Evolutionary conservation across 2,113 vertebrate species (phyloP).

Genomic region (Nestor notabilis): DNA sequence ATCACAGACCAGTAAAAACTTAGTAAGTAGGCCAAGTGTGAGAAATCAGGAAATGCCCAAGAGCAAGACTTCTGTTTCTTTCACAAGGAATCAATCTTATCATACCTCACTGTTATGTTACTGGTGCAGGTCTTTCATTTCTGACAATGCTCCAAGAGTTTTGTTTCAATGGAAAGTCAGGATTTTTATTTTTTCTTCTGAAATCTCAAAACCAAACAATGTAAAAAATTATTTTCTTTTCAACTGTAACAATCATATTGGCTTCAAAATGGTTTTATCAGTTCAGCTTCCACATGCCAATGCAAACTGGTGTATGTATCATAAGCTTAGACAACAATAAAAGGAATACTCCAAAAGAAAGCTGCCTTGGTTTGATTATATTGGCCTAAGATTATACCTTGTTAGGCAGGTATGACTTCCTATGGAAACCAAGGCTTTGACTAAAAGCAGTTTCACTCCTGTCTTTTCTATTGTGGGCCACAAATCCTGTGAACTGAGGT

Average conservation of each 20-base stretch:
- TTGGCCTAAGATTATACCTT: background rate
- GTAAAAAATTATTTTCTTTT: background rate
- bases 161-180: background rate
- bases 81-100: background rate
- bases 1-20: background rate
- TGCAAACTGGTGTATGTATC: background rate
- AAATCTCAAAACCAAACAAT: background rate
- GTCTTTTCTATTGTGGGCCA: background rate
- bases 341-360: background rate
- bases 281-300: background rate
- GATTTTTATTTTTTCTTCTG: background rate
- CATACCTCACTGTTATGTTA: background rate
- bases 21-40: background rate
- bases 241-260: background rate
- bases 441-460: background rate
- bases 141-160: background rate
- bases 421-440: background rate
- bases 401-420: background rate
- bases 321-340: background rate
- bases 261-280: background rate
- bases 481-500: conserved; percentile 4
- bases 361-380: background rate
- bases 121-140: background rate
- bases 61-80: background rate
- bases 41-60: background rate